phyloP scores from a whole-genome alignment of 2,113 vertebrate genomes.

The Anarrhichthys ocellatus region DNA sequence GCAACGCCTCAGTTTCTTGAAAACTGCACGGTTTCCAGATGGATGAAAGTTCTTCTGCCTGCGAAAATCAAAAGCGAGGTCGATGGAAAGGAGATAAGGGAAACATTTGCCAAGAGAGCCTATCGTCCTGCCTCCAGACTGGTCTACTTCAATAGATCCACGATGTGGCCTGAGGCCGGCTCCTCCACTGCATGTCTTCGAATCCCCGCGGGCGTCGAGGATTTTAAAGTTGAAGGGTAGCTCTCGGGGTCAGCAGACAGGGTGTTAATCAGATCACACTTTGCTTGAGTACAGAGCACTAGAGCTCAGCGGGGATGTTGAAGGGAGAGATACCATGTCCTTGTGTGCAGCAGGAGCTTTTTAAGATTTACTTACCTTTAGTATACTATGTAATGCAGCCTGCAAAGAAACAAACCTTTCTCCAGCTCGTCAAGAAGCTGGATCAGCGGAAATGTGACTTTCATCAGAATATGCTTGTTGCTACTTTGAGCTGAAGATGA shows the following conservation, averaged over 20 bases:
- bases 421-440: conserved; percentile 3
- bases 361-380: conserved; percentile 50
- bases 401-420: neutral
- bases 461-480: neutral
- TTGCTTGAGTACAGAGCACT: conserved; percentile 34
- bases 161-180: conserved; percentile 60
- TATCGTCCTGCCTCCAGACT: conserved; percentile 28
- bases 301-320: conserved; percentile 43
- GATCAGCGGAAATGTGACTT: conserved; percentile 30
- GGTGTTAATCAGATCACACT: conserved; percentile 61
- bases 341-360: conserved; percentile 34
- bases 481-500: neutral
- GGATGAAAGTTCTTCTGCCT: conserved; percentile 50
- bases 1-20: conserved; percentile 46
- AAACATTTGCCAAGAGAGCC: conserved; percentile 35
- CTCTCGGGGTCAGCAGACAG: conserved; percentile 56
- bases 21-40: conserved; percentile 67
- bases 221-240: conserved; percentile 56
- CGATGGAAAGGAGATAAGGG: conserved; percentile 43
- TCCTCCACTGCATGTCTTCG: conserved; percentile 30
- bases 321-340: conserved; percentile 25
- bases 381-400: conserved; percentile 13
- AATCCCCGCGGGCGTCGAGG: conserved; percentile 43
- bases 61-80: conserved; percentile 57
- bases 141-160: conserved; percentile 33